A percentile compares a stretch with the other conserved stretches of the same genome.
Evolutionary conservation across 1,140 invertebrate genomes (phyloP).

Genomic region (Chironomus striatipennis): DNA sequence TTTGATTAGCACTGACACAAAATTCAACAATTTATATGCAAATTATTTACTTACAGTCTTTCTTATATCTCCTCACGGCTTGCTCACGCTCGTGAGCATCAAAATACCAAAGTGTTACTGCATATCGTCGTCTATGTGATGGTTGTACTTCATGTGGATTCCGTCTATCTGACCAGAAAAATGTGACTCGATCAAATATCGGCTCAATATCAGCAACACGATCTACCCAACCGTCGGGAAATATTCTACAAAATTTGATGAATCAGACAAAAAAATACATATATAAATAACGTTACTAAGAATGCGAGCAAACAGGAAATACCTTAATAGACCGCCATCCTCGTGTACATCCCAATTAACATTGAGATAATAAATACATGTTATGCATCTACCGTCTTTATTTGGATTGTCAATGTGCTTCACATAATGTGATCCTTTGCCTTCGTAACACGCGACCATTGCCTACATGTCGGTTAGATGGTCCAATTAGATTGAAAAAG

Average conservation of each 20-base stretch:
- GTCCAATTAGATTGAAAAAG: too few species aligned
- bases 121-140: constrained; percentile 76
- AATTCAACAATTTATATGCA: not conserved
- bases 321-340: constrained; percentile 53
- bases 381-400: constrained; percentile 86
- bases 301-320: constrained; percentile 21
- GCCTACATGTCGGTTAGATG: too few species aligned
- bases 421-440: constrained; percentile 84
- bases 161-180: constrained; percentile 94
- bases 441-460: constrained; percentile 95
- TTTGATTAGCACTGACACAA: not conserved
- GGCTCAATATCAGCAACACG: constrained; percentile 88
- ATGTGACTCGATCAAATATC: constrained; percentile 84
- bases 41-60: constrained; percentile 43
- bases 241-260: constrained; percentile 72
- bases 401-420: constrained; percentile 98
- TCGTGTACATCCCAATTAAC: constrained; percentile 78
- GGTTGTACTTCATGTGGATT: constrained; percentile 97
- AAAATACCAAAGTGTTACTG: constrained; percentile 94
- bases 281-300: too few species aligned
- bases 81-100: constrained; percentile 75
- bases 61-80: constrained; percentile 56
- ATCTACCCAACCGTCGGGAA: constrained; percentile 72
- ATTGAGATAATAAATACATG: constrained; percentile 94
- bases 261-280: too few species aligned